These are phyloP conservation scores for Andrena minutula DNA, from an alignment of 2,888 invertebrate species.

Conservation along the genomic window DNA sequence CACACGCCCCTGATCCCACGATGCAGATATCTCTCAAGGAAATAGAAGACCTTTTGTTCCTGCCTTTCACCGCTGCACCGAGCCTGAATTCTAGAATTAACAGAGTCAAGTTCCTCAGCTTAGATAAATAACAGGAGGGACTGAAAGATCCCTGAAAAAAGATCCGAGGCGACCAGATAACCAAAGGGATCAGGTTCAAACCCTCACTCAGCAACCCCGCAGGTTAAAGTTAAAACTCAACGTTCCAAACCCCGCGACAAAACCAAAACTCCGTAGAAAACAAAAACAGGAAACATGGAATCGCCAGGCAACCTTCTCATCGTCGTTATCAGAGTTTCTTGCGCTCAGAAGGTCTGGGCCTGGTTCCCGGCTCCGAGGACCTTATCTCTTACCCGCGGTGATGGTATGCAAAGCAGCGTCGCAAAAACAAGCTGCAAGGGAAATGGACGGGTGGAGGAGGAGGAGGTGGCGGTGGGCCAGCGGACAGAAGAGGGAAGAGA, in stretches of 20 bases:
- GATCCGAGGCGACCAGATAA: too few relatives aligned
- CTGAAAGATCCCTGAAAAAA: too few relatives aligned
- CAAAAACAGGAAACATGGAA: conserved; percentile 16
- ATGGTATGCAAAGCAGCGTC: conserved; percentile 57
- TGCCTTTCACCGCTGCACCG: neutral
- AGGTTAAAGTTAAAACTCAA: neutral
- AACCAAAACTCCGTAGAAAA: neutral
- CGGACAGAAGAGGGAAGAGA: conserved; percentile 57
- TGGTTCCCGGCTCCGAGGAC: conserved; percentile 4
- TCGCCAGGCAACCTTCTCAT: neutral
- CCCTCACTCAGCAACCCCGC: too few relatives aligned
- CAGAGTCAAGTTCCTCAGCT: too few relatives aligned
- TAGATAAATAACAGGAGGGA: too few relatives aligned
- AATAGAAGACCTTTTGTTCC: neutral
- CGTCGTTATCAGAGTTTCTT: conserved; percentile 3
- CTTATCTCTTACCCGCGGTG: conserved; percentile 26
- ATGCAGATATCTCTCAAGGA: neutral
- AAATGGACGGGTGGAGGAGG: conserved; percentile 30
- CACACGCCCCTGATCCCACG: conserved; percentile 38
- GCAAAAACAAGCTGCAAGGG: conserved; percentile 37
- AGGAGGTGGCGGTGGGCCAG: conserved; percentile 9
- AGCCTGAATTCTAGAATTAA: neutral
- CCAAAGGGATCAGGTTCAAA: too few relatives aligned
- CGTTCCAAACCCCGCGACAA: neutral
- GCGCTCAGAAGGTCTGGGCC: too few relatives aligned